Percentiles rank a stretch among this genome's conserved stretches.
Conservation (phyloP, 1,140 invertebrate genomes). For the Drosophila varians region DNA sequence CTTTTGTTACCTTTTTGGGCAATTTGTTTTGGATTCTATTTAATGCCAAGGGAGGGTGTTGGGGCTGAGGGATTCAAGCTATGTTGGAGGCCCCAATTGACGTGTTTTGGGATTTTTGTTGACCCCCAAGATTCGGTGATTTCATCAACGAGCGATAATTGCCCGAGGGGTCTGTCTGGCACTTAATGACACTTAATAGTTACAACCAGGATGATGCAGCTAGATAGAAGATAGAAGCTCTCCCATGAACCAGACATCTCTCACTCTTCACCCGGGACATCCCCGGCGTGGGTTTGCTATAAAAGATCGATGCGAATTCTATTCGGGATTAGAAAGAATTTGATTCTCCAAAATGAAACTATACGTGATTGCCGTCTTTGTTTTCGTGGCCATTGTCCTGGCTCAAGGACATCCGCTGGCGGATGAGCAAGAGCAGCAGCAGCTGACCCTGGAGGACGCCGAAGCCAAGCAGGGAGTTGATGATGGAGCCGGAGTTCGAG, state of each 20-base stretch:
- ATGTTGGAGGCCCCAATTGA: background rate
- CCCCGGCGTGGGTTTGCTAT: slow-evolving; percentile 44
- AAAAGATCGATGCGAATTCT: slow-evolving; percentile 29
- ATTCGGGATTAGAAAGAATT: slow-evolving; percentile 36
- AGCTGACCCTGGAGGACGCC: slow-evolving; percentile 45
- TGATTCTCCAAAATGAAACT: slow-evolving; percentile 55
- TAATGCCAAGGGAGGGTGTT: background rate
- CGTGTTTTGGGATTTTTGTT: slow-evolving; percentile 44
- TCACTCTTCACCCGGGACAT: slow-evolving; percentile 24
- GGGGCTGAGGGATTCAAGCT: background rate
- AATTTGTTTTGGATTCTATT: background rate
- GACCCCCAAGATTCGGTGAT: slow-evolving; percentile 39
- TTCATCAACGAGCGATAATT: slow-evolving; percentile 50
- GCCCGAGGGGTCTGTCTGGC: slow-evolving; percentile 21
- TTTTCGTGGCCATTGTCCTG: slow-evolving; percentile 24
- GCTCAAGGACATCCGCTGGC: slow-evolving; percentile 40
- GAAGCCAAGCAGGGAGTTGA: slow-evolving; percentile 34
- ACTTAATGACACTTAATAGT: slow-evolving; percentile 49
- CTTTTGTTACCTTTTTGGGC: background rate
- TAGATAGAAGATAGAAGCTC: background rate
- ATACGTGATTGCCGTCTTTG: slow-evolving; percentile 26
- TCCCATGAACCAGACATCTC: background rate
- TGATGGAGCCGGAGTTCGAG: slow-evolving; percentile 32
- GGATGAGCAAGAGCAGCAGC: slow-evolving; percentile 27
- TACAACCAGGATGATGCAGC: slow-evolving; percentile 31